A percentile compares a stretch with the other conserved stretches of the same genome.
Evolutionary conservation across 53 echinoderm and acorn worm species (phyloP).

Genomic region (Holothuria leucospilota): DNA sequence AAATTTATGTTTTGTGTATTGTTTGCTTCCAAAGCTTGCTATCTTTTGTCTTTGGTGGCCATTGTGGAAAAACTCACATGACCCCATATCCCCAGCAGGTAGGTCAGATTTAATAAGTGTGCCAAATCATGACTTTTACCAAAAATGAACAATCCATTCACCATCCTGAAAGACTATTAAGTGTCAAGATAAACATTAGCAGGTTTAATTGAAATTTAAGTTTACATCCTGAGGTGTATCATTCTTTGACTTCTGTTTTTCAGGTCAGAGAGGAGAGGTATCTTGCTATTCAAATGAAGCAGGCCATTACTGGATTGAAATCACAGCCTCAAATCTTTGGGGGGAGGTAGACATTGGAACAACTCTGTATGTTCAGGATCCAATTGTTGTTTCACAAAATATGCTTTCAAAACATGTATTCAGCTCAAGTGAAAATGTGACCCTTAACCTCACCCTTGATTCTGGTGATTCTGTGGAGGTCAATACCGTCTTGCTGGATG

Average conservation of each 20-base stretch:
- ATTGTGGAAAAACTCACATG: too few relatives aligned
- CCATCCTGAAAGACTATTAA: too few relatives aligned
- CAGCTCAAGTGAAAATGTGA: not conserved
- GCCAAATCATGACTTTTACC: too few relatives aligned
- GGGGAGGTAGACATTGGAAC: not conserved
- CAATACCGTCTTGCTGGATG: not conserved
- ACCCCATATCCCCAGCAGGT: too few relatives aligned
- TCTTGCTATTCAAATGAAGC: not conserved
- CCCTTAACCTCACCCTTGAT: not conserved
- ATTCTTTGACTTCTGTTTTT: not conserved
- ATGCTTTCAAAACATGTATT: not conserved
- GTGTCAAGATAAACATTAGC: too few relatives aligned
- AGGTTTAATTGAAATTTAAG: too few relatives aligned
- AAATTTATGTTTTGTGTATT: too few relatives aligned
- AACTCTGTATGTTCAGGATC: conserved; percentile 3
- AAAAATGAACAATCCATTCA: too few relatives aligned
- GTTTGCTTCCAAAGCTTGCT: too few relatives aligned
- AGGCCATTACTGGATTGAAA: not conserved
- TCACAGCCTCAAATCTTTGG: conserved; percentile 6
- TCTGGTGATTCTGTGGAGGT: conserved; percentile 2
- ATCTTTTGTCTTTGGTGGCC: too few relatives aligned
- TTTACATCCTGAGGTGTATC: not conserved
- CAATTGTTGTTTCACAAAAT: not conserved
- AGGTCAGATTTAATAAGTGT: too few relatives aligned
- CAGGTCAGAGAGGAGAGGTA: not conserved